Percentiles rank a stretch among this genome's conserved stretches.
Evolutionary conservation across 2,888 invertebrate genomes (phyloP).

Genomic region (Cyrtodaria siliqua): DNA sequence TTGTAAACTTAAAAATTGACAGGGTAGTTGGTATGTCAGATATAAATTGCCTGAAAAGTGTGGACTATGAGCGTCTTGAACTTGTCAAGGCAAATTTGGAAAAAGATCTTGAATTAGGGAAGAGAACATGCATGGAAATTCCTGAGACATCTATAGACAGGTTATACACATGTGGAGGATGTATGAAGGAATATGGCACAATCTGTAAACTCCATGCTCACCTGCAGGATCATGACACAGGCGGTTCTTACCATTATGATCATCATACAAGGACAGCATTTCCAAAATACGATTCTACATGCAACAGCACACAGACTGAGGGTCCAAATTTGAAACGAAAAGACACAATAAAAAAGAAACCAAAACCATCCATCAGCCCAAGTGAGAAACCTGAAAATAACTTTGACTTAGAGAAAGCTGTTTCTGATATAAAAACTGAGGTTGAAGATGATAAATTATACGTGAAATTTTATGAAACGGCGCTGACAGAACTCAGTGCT

Average conservation of each 20-base stretch:
- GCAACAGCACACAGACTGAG: slow-evolving; percentile 18
- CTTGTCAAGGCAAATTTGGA: no score
- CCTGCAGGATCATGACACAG: slow-evolving; percentile 16
- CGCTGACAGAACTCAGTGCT: no score
- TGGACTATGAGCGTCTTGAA: no score
- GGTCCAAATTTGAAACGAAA: not conserved
- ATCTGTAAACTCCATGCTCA: slow-evolving; percentile 36
- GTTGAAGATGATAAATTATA: no score
- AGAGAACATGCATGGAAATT: no score
- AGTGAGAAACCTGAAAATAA: not conserved
- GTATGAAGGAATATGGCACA: slow-evolving; percentile 14
- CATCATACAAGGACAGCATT: slow-evolving; percentile 32
- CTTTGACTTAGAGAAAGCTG: not conserved
- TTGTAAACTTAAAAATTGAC: no score
- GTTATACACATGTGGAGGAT: slow-evolving; percentile 29
- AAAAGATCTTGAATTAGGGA: no score
- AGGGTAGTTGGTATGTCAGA: no score
- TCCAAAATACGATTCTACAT: slow-evolving; percentile 21
- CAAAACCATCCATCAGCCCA: not conserved
- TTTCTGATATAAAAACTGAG: not conserved
- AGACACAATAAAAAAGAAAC: not conserved
- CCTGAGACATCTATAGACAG: no score
- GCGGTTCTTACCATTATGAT: slow-evolving; percentile 29
- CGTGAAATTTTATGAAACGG: no score
- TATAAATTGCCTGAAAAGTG: no score